These are phyloP conservation scores for Rotaria magnacalcarata DNA, from an alignment of 2,888 invertebrate genomes.

Conservation along the genomic window DNA sequence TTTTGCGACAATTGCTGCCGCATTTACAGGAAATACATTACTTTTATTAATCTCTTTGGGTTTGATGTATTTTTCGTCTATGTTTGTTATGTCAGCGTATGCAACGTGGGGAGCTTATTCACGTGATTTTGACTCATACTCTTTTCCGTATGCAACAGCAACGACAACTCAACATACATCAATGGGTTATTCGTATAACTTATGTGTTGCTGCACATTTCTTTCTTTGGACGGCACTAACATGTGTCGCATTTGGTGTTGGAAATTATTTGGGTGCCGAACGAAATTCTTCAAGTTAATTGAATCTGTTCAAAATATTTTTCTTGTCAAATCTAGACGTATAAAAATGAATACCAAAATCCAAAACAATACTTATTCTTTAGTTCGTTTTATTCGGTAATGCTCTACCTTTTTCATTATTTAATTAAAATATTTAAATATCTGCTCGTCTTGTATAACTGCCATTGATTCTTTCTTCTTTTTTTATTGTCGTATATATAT, in stretches of 20 bases:
- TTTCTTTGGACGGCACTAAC: not conserved
- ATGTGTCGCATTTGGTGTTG: not conserved
- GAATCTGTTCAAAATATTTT: not conserved
- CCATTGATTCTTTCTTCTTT: not conserved
- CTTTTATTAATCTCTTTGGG: not conserved
- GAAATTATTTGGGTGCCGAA: not conserved
- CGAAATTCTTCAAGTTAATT: not conserved
- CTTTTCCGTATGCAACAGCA: not conserved
- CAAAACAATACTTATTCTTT: not conserved
- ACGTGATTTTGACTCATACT: not conserved
- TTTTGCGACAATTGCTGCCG: not conserved
- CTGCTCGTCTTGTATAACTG: not conserved
- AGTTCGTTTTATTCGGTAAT: not conserved
- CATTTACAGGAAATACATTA: not conserved
- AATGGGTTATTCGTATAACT: slow-evolving; percentile 1
- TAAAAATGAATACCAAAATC: not conserved
- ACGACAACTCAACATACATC: not conserved
- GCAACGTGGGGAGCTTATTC: not conserved
- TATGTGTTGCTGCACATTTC: slow-evolving; percentile 24
- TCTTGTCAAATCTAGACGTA: not conserved
- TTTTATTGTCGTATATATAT: not conserved
- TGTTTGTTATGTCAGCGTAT: slow-evolving; percentile 33
- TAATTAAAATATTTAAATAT: not conserved
- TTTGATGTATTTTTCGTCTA: not conserved
- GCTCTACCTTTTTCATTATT: not conserved